Base-by-base conservation (phyloP, 1,140 invertebrate species). In the Octopus sinensis region DNA sequence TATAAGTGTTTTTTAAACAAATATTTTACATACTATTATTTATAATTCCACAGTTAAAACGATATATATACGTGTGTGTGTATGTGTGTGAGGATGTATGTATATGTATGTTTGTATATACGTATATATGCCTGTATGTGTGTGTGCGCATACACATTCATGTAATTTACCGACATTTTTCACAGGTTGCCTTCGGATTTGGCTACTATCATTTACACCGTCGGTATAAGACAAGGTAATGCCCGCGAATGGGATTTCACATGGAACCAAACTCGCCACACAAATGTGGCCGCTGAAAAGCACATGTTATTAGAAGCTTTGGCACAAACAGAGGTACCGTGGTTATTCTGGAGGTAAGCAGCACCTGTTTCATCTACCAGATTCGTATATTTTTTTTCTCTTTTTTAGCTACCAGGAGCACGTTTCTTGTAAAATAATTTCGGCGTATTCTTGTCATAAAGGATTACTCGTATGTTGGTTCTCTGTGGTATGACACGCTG, bases 191-290 rank as follows among this genome's bases (percentile, higher is more conserved):
- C 86, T 4, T 83, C 87, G 10, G 87, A 89, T 73, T 86, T 86
- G 75, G 86, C 88, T 0, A 79, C 86, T 71, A 80, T 88, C 0
- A 87, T 89, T 43, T 89, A 88, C 76, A 84, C 87, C 7, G 87
- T 89, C 4, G 88, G 88, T 0, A 84, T 89, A 12, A 73, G 86
- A 71, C 86, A 89, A 75, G 88, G 88, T 0, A 86, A 85, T 6
- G 84, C 85, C 4, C 84, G 84, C 30, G 88, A 89, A 78, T 89
- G 88, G 88, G 86, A 89, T 73, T 85, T 85, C 68, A 86, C 88
- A 0, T 89, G 88, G 88, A 85, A 85, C 51, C 84, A 83, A 77
- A 84, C 85, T 6, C 81, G 82, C 56, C 56, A 82, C 43, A 86
- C 87, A 0, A 85, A 85, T 9, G 87, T 88, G n/a, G 86, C 86